These are phyloP conservation scores for Mesorhabditis spiculigera DNA, from an alignment of 2,888 invertebrate genomes.

Conservation along the genomic window DNA sequence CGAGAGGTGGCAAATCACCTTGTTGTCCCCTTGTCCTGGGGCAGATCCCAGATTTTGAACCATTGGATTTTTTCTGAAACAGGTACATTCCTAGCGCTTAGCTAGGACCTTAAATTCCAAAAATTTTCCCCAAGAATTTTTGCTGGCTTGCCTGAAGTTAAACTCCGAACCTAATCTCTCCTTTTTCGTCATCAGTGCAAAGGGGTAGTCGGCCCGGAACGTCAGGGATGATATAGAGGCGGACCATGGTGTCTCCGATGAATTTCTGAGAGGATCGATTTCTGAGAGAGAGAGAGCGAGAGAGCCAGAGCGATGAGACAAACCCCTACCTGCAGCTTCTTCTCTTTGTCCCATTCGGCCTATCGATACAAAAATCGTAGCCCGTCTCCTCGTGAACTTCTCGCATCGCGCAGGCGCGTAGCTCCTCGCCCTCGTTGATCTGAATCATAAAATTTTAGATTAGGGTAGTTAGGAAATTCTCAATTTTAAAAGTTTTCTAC, in stretches of 20 bases:
- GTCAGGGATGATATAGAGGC: constrained; percentile 81
- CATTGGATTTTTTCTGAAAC: constrained; percentile 68
- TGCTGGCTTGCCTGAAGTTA: not conserved
- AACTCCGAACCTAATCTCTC: constrained; percentile 71
- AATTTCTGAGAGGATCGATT: constrained; percentile 63
- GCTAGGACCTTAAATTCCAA: no score
- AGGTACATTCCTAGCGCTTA: no score
- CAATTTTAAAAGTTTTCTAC: no score
- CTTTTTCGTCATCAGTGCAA: constrained; percentile 74
- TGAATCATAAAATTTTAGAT: constrained; percentile 8
- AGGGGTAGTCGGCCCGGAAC: constrained; percentile 75
- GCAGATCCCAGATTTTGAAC: constrained; percentile 68
- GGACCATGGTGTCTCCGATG: constrained; percentile 83
- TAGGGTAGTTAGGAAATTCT: not conserved
- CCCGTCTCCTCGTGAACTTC: constrained; percentile 97
- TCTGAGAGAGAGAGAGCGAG: not conserved
- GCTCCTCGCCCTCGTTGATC: constrained; percentile 87
- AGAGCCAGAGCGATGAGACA: not conserved
- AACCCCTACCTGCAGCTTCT: constrained; percentile 9
- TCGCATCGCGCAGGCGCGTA: constrained; percentile 84
- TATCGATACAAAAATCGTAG: constrained; percentile 74
- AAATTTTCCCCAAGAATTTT: no score
- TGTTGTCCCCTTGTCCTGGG: constrained; percentile 33
- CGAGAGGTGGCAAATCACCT: constrained; percentile 20
- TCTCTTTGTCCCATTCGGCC: constrained; percentile 60